Evolutionary conservation across 2,113 vertebrate genomes (phyloP).

Genomic region (Agelaius tricolor): DNA sequence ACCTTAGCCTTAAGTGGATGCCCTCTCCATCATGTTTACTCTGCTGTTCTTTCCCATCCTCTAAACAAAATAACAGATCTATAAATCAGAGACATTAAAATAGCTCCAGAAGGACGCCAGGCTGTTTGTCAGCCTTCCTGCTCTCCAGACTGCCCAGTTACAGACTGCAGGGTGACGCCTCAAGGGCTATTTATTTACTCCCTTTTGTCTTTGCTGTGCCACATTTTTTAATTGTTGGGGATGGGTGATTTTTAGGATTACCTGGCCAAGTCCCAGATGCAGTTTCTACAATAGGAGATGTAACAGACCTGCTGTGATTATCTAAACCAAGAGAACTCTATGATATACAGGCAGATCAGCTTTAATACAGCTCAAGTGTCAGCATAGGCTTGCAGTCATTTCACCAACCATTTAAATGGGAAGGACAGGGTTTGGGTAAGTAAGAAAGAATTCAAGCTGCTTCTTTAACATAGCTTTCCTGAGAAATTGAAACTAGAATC

Average conservation of each 20-base stretch:
- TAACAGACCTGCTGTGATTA: not conserved
- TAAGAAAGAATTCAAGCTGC: not conserved
- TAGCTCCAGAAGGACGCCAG: not conserved
- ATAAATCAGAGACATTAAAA: slow-evolving; percentile 18
- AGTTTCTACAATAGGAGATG: not conserved
- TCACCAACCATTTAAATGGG: not conserved
- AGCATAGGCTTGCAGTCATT: not conserved
- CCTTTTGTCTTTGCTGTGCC: not conserved
- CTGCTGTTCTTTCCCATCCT: slow-evolving; percentile 14
- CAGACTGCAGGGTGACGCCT: not conserved
- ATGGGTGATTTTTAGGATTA: not conserved
- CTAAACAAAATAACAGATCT: slow-evolving; percentile 20
- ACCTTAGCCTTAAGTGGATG: slow-evolving; percentile 17
- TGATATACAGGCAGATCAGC: not conserved
- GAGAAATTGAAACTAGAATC: not conserved
- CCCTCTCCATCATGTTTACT: slow-evolving; percentile 23
- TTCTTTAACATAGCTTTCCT: not conserved
- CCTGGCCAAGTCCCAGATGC: not conserved
- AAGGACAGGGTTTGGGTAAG: not conserved
- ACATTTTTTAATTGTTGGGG: not conserved
- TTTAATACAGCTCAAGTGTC: not conserved
- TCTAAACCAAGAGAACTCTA: not conserved
- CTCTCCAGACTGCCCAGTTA: not conserved
- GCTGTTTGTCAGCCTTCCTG: not conserved
- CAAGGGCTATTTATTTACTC: not conserved